Evolutionary conservation across 2,797 vertebrate species (phyloP).

Genomic region (Scyliorhinus canicula): DNA sequence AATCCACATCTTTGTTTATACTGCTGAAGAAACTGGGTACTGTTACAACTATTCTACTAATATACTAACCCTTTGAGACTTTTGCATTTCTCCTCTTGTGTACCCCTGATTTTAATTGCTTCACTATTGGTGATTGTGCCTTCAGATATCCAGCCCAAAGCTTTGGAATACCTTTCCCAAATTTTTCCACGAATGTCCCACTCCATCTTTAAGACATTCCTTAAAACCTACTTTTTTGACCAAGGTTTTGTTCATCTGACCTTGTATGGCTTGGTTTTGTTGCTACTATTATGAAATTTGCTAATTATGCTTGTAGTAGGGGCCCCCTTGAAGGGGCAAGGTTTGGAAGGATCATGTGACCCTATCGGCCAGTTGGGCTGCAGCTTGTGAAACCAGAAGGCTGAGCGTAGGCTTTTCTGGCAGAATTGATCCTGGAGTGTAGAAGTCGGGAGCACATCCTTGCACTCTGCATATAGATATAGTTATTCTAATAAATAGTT

Average conservation of each 20-base stretch:
- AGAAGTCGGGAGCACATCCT: no score
- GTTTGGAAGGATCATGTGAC: no score
- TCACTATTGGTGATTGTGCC: neutral
- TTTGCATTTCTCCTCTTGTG: neutral
- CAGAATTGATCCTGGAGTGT: no score
- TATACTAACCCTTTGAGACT: neutral
- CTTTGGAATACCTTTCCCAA: neutral
- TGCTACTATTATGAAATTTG: neutral
- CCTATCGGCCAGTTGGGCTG: no score
- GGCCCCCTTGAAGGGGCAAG: no score
- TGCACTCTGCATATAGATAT: no score
- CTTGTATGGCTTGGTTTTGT: neutral
- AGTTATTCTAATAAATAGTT: no score
- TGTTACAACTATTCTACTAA: neutral
- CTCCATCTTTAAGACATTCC: neutral
- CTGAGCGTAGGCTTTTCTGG: no score
- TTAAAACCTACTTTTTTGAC: no score
- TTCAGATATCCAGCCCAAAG: neutral
- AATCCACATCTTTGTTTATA: neutral
- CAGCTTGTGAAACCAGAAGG: no score
- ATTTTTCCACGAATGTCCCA: neutral
- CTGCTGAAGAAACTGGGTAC: neutral
- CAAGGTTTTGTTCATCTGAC: no score
- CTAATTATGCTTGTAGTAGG: no score
- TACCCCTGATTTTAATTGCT: neutral